Evolutionary conservation across 2,888 invertebrate genomes (phyloP), one percentile per base, ranked within the genome.

Genomic region (Chalcis sispes): DNA sequence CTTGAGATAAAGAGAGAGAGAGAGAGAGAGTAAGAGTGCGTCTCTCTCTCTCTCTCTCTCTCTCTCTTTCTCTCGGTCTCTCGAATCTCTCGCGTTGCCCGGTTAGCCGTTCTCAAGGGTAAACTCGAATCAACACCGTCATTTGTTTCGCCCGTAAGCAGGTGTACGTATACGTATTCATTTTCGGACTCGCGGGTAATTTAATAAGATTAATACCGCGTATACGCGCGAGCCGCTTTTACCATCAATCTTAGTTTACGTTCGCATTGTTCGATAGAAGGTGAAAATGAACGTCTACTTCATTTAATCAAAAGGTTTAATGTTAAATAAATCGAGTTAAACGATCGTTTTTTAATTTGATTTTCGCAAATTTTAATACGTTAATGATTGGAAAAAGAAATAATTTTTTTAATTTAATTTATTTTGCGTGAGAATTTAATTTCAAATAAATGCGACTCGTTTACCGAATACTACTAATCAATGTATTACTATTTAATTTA

Each of bases 1-100:
- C 7, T 8, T 3, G 42, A 46, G 62, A n/a, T 23, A 36, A 27
- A 27, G 54, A 83, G 81, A 79, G 74, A 72, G 27, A 48, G 13
- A 20, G 59, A 59, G 40, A 29, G 23, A 10, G 25, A 46, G 62
- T 18, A 25, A 40, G 56, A 32, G 56, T 5, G 15, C 40, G 23
- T 42, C 42, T 61, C 25, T 61, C 42, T 25, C 42, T 23, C 56
- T 61, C 52, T 65, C 32, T 50, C 67, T 42, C 27, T 69, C 52
- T n/a, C n/a, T 42, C 42, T 61, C 25, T n/a, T n/a, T n/a, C n/a
- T n/a, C 46, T 32, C 10, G 29, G 36, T 40, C 65, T 50, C 40
- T 42, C 40, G 48, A 62, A 62, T 65, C 52, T 52, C 20, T 8
- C 20, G 52, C 27, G 20, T 15, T 29, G 2, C 23, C 20, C 15